Conservation (phyloP, 2,797 vertebrate species). For the Dallia pectoralis region DNA sequence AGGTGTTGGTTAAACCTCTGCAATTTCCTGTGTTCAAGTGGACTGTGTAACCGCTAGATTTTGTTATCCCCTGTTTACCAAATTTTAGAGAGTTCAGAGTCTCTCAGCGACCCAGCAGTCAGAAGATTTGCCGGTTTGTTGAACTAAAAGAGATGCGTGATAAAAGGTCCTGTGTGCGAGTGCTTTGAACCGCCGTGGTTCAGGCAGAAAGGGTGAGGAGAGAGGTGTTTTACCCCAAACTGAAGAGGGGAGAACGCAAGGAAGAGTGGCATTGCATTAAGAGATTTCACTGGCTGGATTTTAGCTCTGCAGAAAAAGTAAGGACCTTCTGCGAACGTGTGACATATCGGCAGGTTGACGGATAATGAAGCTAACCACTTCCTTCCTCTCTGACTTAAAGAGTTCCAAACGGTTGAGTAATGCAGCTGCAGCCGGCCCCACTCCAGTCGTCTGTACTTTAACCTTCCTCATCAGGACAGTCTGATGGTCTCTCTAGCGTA, state of each 20-base stretch:
- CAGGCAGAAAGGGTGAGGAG: constrained; percentile 39
- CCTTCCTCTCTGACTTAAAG: constrained; percentile 44
- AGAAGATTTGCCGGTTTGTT: constrained; percentile 22
- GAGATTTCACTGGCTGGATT: constrained; percentile 7
- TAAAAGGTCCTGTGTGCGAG: constrained; percentile 15
- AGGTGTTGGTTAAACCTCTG: neutral
- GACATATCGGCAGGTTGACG: constrained; percentile 3
- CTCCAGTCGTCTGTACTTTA: neutral
- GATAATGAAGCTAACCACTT: constrained; percentile 62
- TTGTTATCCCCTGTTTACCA: constrained; percentile 32
- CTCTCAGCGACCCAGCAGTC: constrained; percentile 26
- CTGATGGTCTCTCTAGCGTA: neutral
- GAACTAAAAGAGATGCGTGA: constrained; percentile 20
- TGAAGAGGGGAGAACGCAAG: neutral
- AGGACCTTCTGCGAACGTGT: constrained; percentile 11
- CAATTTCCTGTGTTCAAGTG: constrained; percentile 40
- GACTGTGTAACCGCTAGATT: constrained; percentile 18
- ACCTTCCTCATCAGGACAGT: neutral
- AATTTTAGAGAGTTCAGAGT: constrained; percentile 13
- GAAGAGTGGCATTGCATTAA: neutral
- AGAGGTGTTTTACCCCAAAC: constrained; percentile 1
- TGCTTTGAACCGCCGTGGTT: constrained; percentile 28
- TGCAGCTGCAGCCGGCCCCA: constrained; percentile 21
- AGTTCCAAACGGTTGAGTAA: constrained; percentile 12
- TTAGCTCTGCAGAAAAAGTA: neutral